Evolutionary conservation across 2,797 vertebrate genomes (phyloP).

Genomic region (Thamnophis elegans): DNA sequence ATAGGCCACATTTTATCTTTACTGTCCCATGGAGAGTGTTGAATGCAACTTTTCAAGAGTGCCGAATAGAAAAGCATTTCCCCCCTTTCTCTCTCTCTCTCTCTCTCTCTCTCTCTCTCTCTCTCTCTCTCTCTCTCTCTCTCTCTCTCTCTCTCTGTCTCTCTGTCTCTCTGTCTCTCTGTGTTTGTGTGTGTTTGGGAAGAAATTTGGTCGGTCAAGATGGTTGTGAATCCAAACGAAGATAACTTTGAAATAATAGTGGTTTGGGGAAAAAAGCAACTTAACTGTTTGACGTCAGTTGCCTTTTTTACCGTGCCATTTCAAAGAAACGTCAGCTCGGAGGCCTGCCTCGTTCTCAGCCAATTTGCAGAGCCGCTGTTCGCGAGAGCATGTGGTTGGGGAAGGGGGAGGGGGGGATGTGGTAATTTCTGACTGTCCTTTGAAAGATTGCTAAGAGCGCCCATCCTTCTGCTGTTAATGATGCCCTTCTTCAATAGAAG

Average conservation of each 20-base stretch:
- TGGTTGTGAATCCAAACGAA: background rate
- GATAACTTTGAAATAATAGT: background rate
- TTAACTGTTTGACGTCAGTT: background rate
- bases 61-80: background rate
- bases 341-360: constrained; percentile 12
- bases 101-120: no score
- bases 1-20: background rate
- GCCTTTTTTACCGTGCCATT: background rate
- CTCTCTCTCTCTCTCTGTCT: no score
- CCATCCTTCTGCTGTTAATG: constrained; percentile 31
- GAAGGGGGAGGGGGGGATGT: constrained; percentile 18
- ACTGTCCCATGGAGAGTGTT: background rate
- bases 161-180: rapidly evolving
- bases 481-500: constrained; percentile 21
- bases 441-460: constrained; percentile 22
- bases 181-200: background rate
- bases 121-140: no score
- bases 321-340: constrained; percentile 19
- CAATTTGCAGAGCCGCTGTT: constrained; percentile 26
- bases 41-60: background rate
- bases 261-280: background rate
- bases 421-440: constrained; percentile 21
- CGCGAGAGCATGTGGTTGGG: background rate
- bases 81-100: no score
- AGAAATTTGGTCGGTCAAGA: background rate